Conservation (phyloP, 2,888 invertebrate genomes). For the Latrodectus elegans region DNA sequence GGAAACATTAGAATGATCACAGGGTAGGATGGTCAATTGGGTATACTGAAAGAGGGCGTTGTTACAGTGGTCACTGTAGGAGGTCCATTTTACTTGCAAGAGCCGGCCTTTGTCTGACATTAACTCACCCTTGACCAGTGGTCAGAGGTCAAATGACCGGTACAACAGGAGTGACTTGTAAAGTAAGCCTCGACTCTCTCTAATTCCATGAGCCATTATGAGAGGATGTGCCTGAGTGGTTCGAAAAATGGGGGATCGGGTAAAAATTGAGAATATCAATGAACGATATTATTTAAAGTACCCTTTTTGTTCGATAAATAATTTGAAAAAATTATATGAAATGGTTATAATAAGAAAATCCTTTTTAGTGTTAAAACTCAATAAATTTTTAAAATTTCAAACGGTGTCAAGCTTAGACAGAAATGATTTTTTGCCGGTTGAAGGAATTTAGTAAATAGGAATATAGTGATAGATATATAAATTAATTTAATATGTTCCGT, state of each 20-base stretch:
- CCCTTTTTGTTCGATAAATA: no score
- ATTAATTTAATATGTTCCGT: no score
- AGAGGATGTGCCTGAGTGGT: no score
- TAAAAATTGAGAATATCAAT: background rate
- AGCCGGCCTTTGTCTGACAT: slow-evolving; percentile 7
- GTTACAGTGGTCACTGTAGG: background rate
- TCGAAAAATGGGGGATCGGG: background rate
- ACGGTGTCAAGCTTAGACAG: no score
- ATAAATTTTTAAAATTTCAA: no score
- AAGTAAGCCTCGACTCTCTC: background rate
- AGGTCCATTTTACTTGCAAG: background rate
- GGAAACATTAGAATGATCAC: background rate
- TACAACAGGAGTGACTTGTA: slow-evolving; percentile 6
- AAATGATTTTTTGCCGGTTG: no score
- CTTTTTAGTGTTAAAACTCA: no score
- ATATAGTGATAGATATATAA: no score
- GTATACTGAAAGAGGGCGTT: background rate
- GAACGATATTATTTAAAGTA: background rate
- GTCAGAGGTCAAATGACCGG: slow-evolving; percentile 43
- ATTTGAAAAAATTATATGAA: no score
- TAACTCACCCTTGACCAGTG: slow-evolving; percentile 43
- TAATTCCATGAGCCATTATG: background rate
- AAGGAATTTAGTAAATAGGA: no score
- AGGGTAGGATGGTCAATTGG: background rate
- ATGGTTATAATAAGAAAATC: no score